A percentile compares a stretch with the other conserved stretches of the same genome.
Conservation (phyloP, 2,888 invertebrate genomes). For the Lasius platythorax region DNA sequence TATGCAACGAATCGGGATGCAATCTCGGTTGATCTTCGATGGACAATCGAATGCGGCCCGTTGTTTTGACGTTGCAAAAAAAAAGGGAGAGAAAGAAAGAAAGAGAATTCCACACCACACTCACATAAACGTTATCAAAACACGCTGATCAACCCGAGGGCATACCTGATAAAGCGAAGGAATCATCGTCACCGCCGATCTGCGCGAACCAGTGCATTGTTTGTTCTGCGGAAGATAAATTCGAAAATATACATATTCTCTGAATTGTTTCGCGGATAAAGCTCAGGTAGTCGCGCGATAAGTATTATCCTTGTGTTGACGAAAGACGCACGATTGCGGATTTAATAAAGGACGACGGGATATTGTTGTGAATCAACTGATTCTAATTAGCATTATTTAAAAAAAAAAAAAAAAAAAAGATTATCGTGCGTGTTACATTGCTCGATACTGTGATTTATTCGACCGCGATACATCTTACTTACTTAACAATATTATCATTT, state of each 20-base stretch:
- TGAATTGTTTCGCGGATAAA: not conserved
- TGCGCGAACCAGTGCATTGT: conserved; percentile 85
- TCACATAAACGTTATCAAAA: conserved; percentile 15
- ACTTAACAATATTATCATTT: not conserved
- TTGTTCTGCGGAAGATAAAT: conserved; percentile 81
- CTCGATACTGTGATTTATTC: conserved; percentile 4
- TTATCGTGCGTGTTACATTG: not conserved
- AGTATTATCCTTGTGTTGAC: not conserved
- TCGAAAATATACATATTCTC: conserved; percentile 40
- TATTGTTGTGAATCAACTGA: not conserved
- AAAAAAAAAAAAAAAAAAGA: too few relatives aligned
- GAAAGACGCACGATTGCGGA: not conserved
- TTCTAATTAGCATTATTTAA: not conserved
- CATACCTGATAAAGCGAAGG: conserved; percentile 81
- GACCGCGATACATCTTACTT: not conserved
- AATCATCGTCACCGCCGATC: conserved; percentile 81
- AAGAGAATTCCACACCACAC: conserved; percentile 51
- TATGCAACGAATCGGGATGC: conserved; percentile 28
- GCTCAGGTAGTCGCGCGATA: conserved; percentile 1
- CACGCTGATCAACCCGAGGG: conserved; percentile 63
- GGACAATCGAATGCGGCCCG: not conserved
- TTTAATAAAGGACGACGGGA: not conserved
- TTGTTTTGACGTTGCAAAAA: conserved; percentile 11
- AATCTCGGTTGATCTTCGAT: conserved; percentile 61
- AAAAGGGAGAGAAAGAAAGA: not conserved